Evolutionary conservation across 2,797 vertebrate genomes (phyloP).

Genomic region (Peromyscus nudipes): DNA sequence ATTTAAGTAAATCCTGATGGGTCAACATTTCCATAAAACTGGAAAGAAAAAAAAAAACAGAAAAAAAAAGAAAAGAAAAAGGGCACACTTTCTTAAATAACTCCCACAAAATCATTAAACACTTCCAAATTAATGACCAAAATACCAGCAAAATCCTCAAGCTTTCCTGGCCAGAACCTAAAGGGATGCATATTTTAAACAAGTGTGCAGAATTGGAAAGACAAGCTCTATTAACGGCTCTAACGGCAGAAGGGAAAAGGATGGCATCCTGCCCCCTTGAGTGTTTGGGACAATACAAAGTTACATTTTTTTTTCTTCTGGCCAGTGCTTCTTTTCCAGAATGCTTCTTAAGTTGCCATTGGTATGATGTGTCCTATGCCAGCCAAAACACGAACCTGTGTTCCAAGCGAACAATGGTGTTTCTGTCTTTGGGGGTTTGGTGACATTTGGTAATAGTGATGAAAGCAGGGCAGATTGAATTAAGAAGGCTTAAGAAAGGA

Average conservation of each 20-base stretch:
- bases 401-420: conserved; percentile 82
- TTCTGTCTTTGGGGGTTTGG: conserved; percentile 82
- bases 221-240: neutral
- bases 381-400: conserved; percentile 83
- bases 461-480: conserved; percentile 80
- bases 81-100: conserved; percentile 48
- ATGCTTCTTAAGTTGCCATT: conserved; percentile 77
- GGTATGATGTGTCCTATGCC: conserved; percentile 83
- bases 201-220: conserved; percentile 19
- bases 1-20: conserved; percentile 84
- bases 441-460: conserved; percentile 83
- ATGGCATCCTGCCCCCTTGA: conserved; percentile 64
- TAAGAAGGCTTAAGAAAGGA: conserved; percentile 20
- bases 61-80: neutral
- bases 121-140: conserved; percentile 10
- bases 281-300: conserved; percentile 78
- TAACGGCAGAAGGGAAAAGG: conserved; percentile 30
- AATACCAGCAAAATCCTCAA: conserved; percentile 25
- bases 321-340: conserved; percentile 66
- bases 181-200: neutral
- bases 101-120: conserved; percentile 63
- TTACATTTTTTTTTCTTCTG: conserved; percentile 53
- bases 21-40: conserved; percentile 84
- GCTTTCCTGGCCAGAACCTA: conserved; percentile 9
- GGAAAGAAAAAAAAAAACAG: conserved; percentile 3